Evolutionary conservation across 1,140 invertebrate species (phyloP).

Genomic region (Drosophila hydei): DNA sequence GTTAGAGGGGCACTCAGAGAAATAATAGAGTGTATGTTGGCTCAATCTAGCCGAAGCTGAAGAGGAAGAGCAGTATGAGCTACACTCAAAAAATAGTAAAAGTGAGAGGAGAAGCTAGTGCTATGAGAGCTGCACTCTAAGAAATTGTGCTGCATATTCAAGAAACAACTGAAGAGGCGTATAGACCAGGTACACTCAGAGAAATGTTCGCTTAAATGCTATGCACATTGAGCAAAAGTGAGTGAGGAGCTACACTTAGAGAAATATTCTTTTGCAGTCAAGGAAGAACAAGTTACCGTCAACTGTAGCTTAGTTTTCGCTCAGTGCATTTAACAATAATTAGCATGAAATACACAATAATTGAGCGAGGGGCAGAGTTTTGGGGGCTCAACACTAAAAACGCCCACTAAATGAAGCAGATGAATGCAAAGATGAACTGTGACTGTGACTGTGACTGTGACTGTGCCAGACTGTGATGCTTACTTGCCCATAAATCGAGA

Average conservation of each 20-base stretch:
- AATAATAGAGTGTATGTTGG: too few relatives aligned
- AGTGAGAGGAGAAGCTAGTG: too few relatives aligned
- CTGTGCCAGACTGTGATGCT: too few relatives aligned
- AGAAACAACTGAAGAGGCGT: too few relatives aligned
- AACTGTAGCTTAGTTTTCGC: background rate
- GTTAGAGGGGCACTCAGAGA: too few relatives aligned
- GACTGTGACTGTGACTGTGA: conserved; percentile 30
- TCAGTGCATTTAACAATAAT: conserved; percentile 59
- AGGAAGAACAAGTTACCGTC: too few relatives aligned
- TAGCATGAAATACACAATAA: conserved; percentile 64
- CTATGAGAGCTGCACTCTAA: background rate
- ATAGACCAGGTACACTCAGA: background rate
- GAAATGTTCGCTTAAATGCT: background rate
- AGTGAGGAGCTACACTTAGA: background rate
- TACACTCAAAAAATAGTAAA: too few relatives aligned
- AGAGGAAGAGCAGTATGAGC: too few relatives aligned
- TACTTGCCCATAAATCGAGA: background rate
- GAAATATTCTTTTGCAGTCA: background rate
- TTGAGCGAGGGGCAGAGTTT: conserved; percentile 6
- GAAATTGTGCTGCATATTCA: too few relatives aligned
- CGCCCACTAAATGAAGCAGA: conserved; percentile 60
- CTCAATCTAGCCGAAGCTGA: too few relatives aligned
- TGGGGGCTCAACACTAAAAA: conserved; percentile 44
- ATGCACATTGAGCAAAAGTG: background rate
- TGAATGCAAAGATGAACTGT: conserved; percentile 41